Percentiles rank a stretch among this genome's conserved stretches.
Evolutionary conservation across 92 coral and sea anemone genomes (phyloP).

Genomic region (Porites divaricata): DNA sequence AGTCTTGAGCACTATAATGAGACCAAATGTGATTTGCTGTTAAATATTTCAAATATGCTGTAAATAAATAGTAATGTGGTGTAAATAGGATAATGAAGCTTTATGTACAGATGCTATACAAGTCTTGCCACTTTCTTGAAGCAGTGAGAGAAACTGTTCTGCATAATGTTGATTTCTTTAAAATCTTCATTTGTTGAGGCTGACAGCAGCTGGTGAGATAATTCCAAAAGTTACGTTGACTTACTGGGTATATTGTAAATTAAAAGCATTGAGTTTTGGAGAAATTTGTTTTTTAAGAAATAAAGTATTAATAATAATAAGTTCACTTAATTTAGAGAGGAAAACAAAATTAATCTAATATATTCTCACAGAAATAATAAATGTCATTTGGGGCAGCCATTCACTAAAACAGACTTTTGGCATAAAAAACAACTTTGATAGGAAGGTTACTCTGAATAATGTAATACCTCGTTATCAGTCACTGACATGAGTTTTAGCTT

Average conservation of each 20-base stretch:
- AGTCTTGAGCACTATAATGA: too few relatives aligned
- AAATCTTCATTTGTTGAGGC: constrained; percentile 30
- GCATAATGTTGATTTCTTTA: constrained; percentile 25
- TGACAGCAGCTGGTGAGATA: constrained; percentile 34
- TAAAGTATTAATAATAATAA: too few relatives aligned
- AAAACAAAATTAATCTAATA: too few relatives aligned
- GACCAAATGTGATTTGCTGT: background rate
- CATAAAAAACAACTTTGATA: background rate
- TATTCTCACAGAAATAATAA: background rate
- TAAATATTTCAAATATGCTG: background rate
- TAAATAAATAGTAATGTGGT: background rate
- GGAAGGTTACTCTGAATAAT: background rate
- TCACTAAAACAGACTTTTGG: background rate
- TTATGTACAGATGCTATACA: constrained; percentile 35
- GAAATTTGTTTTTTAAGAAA: background rate
- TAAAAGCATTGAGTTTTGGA: background rate
- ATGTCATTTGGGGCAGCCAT: background rate
- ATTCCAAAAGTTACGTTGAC: background rate
- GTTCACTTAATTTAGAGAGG: too few relatives aligned
- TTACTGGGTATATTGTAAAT: background rate
- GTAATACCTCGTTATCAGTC: background rate
- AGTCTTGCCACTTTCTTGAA: constrained; percentile 43
- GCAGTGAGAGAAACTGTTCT: constrained; percentile 33
- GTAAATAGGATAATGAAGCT: background rate
- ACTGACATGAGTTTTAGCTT: background rate